Evolutionary conservation across 1,140 invertebrate species (phyloP), one percentile per base, ranked within the genome.

Genomic region (Drosophila jambulina): DNA sequence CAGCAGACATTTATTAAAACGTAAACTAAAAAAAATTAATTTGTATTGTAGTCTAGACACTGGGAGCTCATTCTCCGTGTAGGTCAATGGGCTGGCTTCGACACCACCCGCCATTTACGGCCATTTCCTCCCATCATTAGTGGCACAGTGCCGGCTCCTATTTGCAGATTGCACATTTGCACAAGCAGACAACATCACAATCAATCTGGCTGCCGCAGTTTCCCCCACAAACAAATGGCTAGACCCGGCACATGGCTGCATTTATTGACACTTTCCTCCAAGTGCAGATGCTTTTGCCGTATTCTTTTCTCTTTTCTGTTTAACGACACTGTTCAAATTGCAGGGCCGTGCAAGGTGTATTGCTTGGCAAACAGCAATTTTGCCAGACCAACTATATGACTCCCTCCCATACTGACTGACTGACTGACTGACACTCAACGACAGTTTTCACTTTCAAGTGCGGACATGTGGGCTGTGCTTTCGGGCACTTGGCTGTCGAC

Each of bases 201-300:
- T 80, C 76, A 87, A 78, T 88, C 72, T 71, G 36, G 34, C 79
- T 61, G 40, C 49, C 23, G 83, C 76, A 83, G 48, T 87, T 87
- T 87, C 84, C 68, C 77, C 67, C 27, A 9, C 65, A 70, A 82
- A 83, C 60, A 63, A 27, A 42, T 7, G 71, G 69, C 84, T 71
- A 71, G 80, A 78, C 80, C 19, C 23, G 23, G 36, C 48, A 17
- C 34, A 23, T 54, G 56, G 29, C 59, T 43, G 49, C 60, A 46
- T 77, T 61, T 90, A 85, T 88, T 90, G 84, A 90, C 84, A 90
- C 80, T 87, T 87, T 83, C 70, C 63, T 67, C 34, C 19, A 46
- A 45, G 54, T 75, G 70, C 54, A 53, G 74, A 75, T 63, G 60
- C 57, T 75, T 59, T 81, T 67, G 29, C 63, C 21, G 38, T 32